Evolutionary conservation across 2,797 vertebrate species (phyloP).

Genomic region (Eulemur rubriventer): DNA sequence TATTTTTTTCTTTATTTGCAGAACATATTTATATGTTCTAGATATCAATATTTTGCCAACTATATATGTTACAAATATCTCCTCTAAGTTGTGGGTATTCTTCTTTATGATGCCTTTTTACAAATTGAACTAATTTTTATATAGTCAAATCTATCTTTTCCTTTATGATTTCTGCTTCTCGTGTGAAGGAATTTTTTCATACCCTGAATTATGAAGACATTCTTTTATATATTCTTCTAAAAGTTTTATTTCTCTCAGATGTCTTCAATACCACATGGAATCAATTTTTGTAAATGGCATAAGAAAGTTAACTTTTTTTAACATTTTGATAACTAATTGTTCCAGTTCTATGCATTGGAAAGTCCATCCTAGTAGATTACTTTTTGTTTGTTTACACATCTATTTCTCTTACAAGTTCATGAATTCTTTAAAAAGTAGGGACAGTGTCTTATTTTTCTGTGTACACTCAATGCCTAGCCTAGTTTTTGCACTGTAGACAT

Average conservation of each 20-base stretch:
- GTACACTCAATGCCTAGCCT: background rate
- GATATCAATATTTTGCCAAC: background rate
- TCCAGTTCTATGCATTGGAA: background rate
- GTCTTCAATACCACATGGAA: background rate
- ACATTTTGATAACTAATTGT: background rate
- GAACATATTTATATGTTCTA: background rate
- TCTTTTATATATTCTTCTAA: background rate
- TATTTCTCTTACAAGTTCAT: background rate
- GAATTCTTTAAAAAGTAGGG: background rate
- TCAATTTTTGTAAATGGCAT: background rate
- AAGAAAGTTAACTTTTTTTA: background rate
- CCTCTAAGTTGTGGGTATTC: background rate
- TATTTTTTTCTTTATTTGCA: background rate
- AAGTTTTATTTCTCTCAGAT: background rate
- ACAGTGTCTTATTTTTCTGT: background rate
- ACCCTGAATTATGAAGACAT: background rate
- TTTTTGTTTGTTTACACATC: background rate
- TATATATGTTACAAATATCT: background rate
- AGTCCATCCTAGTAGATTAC: background rate
- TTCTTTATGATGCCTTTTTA: background rate
- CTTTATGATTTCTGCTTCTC: slow-evolving; percentile 13
- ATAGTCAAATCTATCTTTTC: background rate
- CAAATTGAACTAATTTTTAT: background rate
- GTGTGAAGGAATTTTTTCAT: background rate
- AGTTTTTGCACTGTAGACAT: background rate